Base-by-base conservation (phyloP, 2,888 invertebrate genomes). In the Aporophyla nigra region DNA sequence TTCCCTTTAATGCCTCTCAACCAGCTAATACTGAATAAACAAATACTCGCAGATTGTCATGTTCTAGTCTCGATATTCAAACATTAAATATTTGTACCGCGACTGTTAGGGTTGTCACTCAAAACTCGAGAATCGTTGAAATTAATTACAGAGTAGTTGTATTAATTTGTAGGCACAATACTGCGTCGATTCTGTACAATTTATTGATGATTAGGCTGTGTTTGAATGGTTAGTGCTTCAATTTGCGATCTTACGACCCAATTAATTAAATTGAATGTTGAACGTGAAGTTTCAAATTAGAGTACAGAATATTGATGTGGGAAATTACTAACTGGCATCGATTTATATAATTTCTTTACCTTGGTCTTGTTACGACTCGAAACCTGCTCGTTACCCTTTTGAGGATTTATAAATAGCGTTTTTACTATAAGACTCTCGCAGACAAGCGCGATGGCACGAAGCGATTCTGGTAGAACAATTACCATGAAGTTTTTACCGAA, bases 111-210 rank as follows among this genome's bases (percentile, higher is more conserved):
- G 43, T 33, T 69, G 63, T 63, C 79, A 53, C 63, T 46, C 24
- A 63, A 33, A 19, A 24, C 43, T 62, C 6, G 24, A 33, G 24
- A 61, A 54, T 62, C 16, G n/a, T 62, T 16, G 4, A 14, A 62
- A 56, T 67, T 71, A 62, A 78, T 62, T 51, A 62, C 40, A 54
- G 24, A 62, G 27, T 43, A 56, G 14, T 40, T 70, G 49, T 71
- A 40, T 46, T 66, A 71, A 71, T 80, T 79, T 71, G 71, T 56
- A 61, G 40, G 59, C 53, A 70, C 33, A 65, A 59, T 54, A 78
- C 46, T 14, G n/a, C n/a, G 49, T 46, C 53, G 6, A 53, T 46
- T 62, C 21, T 58, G 58, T 27, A 46, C 58, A 40, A 71, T 79
- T 70, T 78, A 62, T 62, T n/a, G 49, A 67, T 67, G 14, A 69